phyloP scores from a whole-genome alignment of 1,140 invertebrate genomes.

The Camponotus pennsylvanicus region DNA sequence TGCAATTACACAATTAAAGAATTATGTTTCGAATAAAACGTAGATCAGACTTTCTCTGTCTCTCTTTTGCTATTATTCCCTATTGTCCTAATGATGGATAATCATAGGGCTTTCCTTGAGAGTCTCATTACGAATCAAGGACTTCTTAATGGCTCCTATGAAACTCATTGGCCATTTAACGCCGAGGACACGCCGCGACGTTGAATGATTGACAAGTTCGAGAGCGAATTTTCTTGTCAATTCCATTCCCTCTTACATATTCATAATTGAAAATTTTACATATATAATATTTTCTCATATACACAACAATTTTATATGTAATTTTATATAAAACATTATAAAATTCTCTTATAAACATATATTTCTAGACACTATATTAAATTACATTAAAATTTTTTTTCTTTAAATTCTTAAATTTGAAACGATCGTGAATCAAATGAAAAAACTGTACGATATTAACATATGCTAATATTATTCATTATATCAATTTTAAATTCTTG shows the following conservation, averaged over 20 bases:
- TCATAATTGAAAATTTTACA: conserved; percentile 2
- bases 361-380: neutral
- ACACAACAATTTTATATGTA: neutral
- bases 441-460: neutral
- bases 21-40: conserved; percentile 60
- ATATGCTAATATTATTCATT: neutral
- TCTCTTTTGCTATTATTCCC: conserved; percentile 75
- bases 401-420: neutral
- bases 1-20: neutral
- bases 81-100: conserved; percentile 82
- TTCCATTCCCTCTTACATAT: conserved; percentile 45
- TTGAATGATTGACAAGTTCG: conserved; percentile 75
- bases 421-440: neutral
- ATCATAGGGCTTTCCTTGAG: conserved; percentile 82
- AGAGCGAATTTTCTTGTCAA: conserved; percentile 77
- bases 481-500: neutral
- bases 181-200: conserved; percentile 70
- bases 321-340: neutral
- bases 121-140: conserved; percentile 82
- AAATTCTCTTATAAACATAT: neutral
- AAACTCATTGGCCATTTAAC: conserved; percentile 81
- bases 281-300: neutral
- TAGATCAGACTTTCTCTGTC: conserved; percentile 59
- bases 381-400: neutral
- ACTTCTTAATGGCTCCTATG: conserved; percentile 77